These are phyloP conservation scores for Temnothorax unifasciatus DNA, from an alignment of 2,888 invertebrate genomes.

Conservation along the genomic window DNA sequence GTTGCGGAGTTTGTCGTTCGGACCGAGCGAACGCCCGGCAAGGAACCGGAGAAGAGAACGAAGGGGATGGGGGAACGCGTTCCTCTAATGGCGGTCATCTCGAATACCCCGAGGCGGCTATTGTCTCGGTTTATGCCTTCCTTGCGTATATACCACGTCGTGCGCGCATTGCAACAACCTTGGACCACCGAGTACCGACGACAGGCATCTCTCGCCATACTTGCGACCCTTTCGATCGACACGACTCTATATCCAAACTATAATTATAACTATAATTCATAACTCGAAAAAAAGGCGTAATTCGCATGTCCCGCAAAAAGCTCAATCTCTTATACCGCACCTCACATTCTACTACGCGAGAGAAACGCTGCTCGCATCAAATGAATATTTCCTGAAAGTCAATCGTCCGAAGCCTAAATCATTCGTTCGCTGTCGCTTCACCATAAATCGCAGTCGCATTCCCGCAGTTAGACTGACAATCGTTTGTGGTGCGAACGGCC, in stretches of 20 bases:
- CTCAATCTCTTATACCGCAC: background rate
- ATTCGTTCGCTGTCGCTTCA: background rate
- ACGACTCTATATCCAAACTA: background rate
- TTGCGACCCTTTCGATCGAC: conserved; percentile 21
- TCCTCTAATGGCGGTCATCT: conserved; percentile 78
- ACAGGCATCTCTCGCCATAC: background rate
- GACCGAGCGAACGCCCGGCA: conserved; percentile 36
- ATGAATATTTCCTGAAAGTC: conserved; percentile 5
- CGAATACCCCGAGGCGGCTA: conserved; percentile 79
- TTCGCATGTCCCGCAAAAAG: background rate
- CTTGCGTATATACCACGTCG: conserved; percentile 67
- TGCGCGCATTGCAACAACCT: conserved; percentile 58
- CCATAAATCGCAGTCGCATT: conserved; percentile 35
- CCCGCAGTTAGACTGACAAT: conserved; percentile 15
- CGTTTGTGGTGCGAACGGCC: conserved; percentile 21
- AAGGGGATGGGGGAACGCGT: conserved; percentile 69
- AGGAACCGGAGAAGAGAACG: conserved; percentile 50
- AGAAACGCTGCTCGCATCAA: background rate
- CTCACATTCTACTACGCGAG: background rate
- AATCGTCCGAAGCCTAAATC: conserved; percentile 6
- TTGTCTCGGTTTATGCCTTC: conserved; percentile 82
- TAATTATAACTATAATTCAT: background rate
- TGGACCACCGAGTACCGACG: conserved; percentile 5
- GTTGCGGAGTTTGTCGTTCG: conserved; percentile 58
- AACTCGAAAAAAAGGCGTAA: no score